phyloP scores from a whole-genome alignment of 2,888 invertebrate genomes.

The Conops quadrifasciatus region DNA sequence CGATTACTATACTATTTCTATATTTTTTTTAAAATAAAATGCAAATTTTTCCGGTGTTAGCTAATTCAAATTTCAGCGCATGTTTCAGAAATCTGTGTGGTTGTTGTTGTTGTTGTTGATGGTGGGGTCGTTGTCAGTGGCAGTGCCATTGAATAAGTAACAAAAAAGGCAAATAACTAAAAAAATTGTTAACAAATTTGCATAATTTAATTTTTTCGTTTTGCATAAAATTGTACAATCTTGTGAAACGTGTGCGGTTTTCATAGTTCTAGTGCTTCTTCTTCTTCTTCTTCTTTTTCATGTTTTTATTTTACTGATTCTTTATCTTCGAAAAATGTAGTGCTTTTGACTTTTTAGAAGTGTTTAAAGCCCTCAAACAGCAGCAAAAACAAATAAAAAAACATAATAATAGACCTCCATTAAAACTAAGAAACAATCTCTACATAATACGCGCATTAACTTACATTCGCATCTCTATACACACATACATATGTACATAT shows the following conservation, averaged over 20 bases:
- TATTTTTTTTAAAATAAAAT: not conserved
- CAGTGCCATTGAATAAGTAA: not conserved
- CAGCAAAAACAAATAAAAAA: no score
- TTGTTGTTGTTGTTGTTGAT: constrained; percentile 26
- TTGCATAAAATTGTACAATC: constrained; percentile 14
- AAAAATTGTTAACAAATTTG: constrained; percentile 25
- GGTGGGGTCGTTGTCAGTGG: constrained; percentile 17
- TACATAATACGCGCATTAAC: no score
- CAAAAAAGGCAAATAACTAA: not conserved
- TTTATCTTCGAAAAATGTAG: not conserved
- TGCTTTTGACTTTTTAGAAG: not conserved
- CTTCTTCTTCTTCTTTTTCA: not conserved
- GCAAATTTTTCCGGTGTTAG: not conserved
- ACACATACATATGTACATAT: no score
- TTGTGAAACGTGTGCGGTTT: no score
- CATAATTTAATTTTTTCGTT: constrained; percentile 25
- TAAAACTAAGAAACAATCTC: not conserved
- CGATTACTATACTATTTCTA: not conserved
- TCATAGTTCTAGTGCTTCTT: not conserved
- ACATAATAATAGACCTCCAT: not conserved
- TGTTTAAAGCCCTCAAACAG: not conserved
- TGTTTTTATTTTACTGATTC: not conserved
- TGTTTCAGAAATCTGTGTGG: not conserved
- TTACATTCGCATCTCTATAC: no score
- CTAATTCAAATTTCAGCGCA: not conserved